Base-by-base conservation (phyloP, 2,797 vertebrate species). In the Phyllotis vaccarum region DNA sequence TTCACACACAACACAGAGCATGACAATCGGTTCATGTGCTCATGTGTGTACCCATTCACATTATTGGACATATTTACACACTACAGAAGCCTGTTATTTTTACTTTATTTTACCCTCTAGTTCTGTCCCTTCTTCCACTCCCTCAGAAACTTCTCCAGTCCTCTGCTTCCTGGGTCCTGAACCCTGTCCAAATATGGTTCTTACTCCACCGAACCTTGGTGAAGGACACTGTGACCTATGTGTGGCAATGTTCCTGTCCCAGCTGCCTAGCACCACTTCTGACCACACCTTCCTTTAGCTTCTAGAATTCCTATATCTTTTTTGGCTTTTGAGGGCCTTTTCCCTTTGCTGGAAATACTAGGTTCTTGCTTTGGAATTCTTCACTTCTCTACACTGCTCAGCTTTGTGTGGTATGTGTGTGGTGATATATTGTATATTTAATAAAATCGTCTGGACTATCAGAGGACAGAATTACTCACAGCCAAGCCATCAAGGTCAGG, bases 1-100 rank as follows among this genome's bases (percentile, higher is more conserved):
- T 31, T 29, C 43, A 3, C 31, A 21, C 68, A 24, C 34, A 46
- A 14, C 87, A 34, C 4, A 6, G 64, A 6, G 2, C 17, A 14
- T n/a, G 34, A 2, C 5, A 16, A 62, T 34, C 2, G 54, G 21
- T 49, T 68, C 3, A 0, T 24, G 46, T 14, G 17, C 37, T 34
- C 2, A 4, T n/a, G n/a, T 6, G 27, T 17, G 54, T 5, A 5
- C 1, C 40, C 0, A 46, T 49, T 27, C 2, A 0, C 40, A 46
- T 40, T 34, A 40, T 29, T 16, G 60, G 40, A 19, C 81, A 49
- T 11, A 2, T 21, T 34, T 43, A 29, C 19, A 10, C 19, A 1
- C n/a, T 13, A 12, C 64, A 10, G 3, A 12, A 19, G 22, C 49
- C 85, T 64, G 54, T 7, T 64, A 27, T n/a, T 66, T 9, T 13